Conservation (phyloP, 2,113 vertebrate genomes). For the Zosterops lateralis region DNA sequence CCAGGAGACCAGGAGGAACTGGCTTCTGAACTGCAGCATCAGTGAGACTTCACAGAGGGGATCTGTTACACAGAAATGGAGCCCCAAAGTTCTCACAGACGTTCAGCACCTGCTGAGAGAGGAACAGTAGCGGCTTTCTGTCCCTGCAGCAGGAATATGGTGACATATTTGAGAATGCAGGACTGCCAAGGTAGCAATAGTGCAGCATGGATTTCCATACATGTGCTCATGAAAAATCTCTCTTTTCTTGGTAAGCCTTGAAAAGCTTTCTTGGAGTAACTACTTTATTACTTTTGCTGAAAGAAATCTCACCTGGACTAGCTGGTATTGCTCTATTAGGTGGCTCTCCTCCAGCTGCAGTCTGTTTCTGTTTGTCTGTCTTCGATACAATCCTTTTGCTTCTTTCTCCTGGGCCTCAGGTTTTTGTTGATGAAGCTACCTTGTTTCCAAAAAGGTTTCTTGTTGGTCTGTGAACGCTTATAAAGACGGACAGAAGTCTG, state of each 20-base stretch:
- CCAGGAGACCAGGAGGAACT: fast-evolving
- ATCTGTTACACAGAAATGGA: neutral
- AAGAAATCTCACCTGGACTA: neutral
- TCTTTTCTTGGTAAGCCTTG: neutral
- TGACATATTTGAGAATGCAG: fast-evolving
- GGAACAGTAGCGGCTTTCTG: neutral
- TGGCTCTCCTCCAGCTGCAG: neutral
- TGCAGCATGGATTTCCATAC: neutral
- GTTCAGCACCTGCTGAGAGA: neutral
- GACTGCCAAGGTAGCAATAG: neutral
- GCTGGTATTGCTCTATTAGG: neutral
- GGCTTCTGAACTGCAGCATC: neutral
- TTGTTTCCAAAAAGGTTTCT: neutral
- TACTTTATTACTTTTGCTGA: neutral
- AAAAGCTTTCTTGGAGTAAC: neutral
- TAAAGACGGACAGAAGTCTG: neutral
- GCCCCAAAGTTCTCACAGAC: neutral
- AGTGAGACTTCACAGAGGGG: fast-evolving
- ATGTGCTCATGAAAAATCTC: neutral
- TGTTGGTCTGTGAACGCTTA: neutral
- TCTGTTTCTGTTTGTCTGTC: neutral
- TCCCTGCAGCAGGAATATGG: fast-evolving
- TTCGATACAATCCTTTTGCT: neutral
- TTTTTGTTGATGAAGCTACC: neutral
- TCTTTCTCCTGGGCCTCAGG: neutral